Conservation (phyloP, 2,797 vertebrate genomes). For the Calcarius lapponicus region DNA sequence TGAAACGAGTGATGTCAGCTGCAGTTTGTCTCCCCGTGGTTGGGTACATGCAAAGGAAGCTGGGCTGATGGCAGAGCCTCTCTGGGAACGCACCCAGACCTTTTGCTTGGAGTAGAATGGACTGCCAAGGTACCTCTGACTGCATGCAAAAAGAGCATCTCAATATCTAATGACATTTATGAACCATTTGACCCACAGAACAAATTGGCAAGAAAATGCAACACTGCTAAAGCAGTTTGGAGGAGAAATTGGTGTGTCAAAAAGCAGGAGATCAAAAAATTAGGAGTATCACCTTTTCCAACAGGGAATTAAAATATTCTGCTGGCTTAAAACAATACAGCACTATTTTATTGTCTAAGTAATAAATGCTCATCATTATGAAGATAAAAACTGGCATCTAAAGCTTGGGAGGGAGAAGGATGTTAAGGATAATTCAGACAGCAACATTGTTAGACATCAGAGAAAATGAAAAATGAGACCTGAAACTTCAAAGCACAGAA, state of each 20-base stretch:
- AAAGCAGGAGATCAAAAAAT: neutral
- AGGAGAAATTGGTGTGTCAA: neutral
- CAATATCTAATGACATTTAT: neutral
- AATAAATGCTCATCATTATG: neutral
- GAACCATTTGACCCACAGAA: neutral
- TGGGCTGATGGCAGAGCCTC: neutral
- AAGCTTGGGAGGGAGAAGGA: neutral
- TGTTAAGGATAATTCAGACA: neutral
- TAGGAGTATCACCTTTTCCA: neutral
- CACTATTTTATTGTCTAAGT: neutral
- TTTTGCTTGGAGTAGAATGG: neutral
- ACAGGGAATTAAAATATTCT: neutral
- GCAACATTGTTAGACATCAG: neutral
- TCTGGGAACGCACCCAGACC: neutral
- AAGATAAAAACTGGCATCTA: neutral
- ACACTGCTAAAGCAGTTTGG: neutral
- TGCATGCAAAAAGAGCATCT: neutral
- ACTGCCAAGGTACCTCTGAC: neutral
- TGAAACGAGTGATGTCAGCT: neutral
- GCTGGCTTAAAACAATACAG: neutral
- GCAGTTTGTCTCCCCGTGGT: neutral
- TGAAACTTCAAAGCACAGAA: neutral
- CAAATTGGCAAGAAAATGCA: neutral
- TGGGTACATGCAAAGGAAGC: neutral
- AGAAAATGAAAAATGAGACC: neutral